A percentile compares a stretch with the other conserved stretches of the same genome.
Conservation (phyloP, 2,113 vertebrate genomes). For the Pagrus major region DNA sequence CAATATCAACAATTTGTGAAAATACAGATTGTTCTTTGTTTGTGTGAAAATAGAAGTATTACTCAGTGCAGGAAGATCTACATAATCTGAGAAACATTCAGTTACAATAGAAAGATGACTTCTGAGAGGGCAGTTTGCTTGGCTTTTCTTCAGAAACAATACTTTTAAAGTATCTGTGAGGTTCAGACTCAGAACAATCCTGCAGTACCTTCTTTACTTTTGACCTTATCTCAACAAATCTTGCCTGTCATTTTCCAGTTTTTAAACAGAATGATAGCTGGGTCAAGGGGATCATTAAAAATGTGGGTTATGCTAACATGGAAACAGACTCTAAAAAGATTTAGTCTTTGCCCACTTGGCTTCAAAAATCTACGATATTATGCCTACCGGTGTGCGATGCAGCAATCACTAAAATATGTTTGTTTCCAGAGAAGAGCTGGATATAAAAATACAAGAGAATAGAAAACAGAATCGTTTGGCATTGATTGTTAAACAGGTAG, state of each 20-base stretch:
- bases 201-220: not conserved
- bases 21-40: slow-evolving; percentile 36
- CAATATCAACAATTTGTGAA: not conserved
- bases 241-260: not conserved
- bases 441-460: slow-evolving; percentile 70
- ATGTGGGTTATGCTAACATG: not conserved
- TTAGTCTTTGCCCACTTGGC: not conserved
- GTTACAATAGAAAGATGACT: not conserved
- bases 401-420: slow-evolving; percentile 33
- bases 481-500: slow-evolving; percentile 41
- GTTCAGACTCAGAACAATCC: slow-evolving; percentile 2
- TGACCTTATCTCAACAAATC: slow-evolving; percentile 1
- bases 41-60: slow-evolving; percentile 10
- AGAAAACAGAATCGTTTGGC: slow-evolving; percentile 70
- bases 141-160: not conserved
- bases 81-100: slow-evolving; percentile 12
- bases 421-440: slow-evolving; percentile 31
- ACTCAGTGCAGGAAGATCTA: not conserved
- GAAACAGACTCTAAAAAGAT: not conserved
- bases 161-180: not conserved
- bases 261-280: not conserved
- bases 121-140: not conserved
- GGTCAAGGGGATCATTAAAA: not conserved
- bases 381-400: not conserved
- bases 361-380: slow-evolving; percentile 4